phyloP scores from a whole-genome alignment of 2,888 invertebrate species.

The Orthonevra nobilis region DNA sequence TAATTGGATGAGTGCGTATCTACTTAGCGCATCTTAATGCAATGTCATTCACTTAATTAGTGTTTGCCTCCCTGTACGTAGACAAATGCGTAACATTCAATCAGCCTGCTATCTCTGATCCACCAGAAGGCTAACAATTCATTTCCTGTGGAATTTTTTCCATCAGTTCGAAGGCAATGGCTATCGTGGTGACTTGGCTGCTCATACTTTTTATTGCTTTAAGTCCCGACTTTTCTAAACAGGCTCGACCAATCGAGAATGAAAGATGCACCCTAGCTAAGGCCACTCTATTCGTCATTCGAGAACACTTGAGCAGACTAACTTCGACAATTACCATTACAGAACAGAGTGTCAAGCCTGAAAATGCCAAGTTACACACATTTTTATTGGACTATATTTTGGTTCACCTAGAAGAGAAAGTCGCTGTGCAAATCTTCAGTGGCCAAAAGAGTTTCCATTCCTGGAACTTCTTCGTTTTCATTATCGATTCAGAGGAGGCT shows the following conservation, averaged over 20 bases:
- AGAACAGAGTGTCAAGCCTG: background rate
- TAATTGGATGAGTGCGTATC: no score
- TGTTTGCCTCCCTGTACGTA: no score
- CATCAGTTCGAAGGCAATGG: constrained; percentile 28
- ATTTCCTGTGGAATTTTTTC: background rate
- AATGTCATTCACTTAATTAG: no score
- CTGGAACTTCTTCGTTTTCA: constrained; percentile 73
- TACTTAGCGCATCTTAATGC: no score
- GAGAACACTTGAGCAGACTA: background rate
- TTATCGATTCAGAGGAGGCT: constrained; percentile 72
- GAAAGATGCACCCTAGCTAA: constrained; percentile 6
- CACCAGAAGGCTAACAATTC: constrained; percentile 6
- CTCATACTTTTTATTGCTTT: background rate
- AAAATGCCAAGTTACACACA: constrained; percentile 7
- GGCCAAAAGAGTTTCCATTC: constrained; percentile 67
- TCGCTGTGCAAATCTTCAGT: constrained; percentile 72
- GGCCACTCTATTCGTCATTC: background rate
- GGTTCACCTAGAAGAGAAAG: constrained; percentile 43
- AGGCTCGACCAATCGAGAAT: background rate
- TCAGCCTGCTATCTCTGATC: background rate
- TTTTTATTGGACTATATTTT: constrained; percentile 72
- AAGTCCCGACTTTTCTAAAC: background rate
- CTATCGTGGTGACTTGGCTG: background rate
- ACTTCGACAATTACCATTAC: constrained; percentile 19
- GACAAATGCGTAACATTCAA: background rate